A percentile compares a stretch with the other conserved stretches of the same genome.
phyloP scores from a whole-genome alignment of 2,797 vertebrate species.

The Sorex maritimensis region DNA sequence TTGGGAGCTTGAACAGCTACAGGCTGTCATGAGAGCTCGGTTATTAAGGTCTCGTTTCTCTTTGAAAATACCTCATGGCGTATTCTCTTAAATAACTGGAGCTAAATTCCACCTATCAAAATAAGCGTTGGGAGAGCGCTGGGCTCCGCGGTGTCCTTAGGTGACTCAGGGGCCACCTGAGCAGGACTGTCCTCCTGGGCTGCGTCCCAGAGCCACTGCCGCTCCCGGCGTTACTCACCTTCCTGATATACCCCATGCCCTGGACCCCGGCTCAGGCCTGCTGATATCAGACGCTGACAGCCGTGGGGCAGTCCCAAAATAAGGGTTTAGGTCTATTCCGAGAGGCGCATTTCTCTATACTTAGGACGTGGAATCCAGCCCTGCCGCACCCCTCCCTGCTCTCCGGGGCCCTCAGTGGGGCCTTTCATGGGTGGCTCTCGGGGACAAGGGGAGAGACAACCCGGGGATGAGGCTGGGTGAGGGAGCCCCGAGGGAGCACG shows the following conservation, averaged over 20 bases:
- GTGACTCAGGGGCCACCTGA: not conserved
- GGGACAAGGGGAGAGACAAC: too few species aligned
- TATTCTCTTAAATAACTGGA: slow-evolving; percentile 75
- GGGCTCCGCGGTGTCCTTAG: not conserved
- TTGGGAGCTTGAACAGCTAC: slow-evolving; percentile 70
- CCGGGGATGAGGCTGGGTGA: too few species aligned
- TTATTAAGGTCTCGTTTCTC: slow-evolving; percentile 74
- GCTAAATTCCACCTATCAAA: slow-evolving; percentile 73
- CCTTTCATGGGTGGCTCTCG: too few species aligned
- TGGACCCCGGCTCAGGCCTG: not conserved
- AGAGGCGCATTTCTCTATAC: slow-evolving; percentile 86
- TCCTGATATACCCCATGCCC: not conserved
- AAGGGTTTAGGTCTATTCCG: slow-evolving; percentile 88
- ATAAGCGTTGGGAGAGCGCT: slow-evolving; percentile 61
- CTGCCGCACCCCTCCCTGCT: not conserved
- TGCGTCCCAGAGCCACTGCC: not conserved
- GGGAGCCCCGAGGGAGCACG: too few species aligned
- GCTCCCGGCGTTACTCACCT: not conserved
- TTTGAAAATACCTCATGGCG: slow-evolving; percentile 76
- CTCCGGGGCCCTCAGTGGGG: too few species aligned
- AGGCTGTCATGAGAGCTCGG: slow-evolving; percentile 47
- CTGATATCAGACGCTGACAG: not conserved
- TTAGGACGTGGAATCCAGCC: slow-evolving; percentile 87
- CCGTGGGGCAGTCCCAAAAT: slow-evolving; percentile 87
- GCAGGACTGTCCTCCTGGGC: not conserved